Percentiles rank a stretch among this genome's conserved stretches.
Conservation (phyloP, 1,140 invertebrate genomes). For the Bombus vancouverensis region DNA sequence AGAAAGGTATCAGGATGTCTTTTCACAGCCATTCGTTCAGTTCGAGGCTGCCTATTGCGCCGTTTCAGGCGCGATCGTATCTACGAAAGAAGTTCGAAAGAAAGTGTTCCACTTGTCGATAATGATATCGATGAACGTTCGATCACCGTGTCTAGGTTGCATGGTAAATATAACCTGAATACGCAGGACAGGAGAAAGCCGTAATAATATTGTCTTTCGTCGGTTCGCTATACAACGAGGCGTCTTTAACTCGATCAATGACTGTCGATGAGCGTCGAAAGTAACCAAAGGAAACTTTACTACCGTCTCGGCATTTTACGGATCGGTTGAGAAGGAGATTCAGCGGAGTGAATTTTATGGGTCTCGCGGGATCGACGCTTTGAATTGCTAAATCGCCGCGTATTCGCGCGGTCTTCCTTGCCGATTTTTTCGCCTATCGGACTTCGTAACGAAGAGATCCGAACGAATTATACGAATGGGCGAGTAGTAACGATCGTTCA, state of each 20-base stretch:
- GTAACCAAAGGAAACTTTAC: neutral
- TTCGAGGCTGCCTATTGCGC: neutral
- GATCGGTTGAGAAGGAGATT: neutral
- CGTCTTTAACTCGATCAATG: neutral
- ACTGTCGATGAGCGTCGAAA: conserved; percentile 13
- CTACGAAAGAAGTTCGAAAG: conserved; percentile 20
- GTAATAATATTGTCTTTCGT: conserved; percentile 35
- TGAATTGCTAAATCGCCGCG: neutral
- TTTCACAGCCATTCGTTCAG: neutral
- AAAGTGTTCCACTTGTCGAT: conserved; percentile 36
- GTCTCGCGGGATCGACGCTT: neutral
- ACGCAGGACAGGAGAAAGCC: conserved; percentile 55
- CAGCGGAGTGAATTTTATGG: conserved; percentile 8
- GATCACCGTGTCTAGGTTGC: conserved; percentile 9
- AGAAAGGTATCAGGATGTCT: neutral
- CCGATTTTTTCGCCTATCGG: neutral
- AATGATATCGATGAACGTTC: neutral
- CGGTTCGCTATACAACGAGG: neutral
- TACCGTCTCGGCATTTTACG: neutral
- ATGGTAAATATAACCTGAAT: conserved; percentile 61
- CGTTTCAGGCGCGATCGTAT: neutral
- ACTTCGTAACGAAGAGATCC: neutral
- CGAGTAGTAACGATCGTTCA: neutral
- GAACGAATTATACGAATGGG: neutral
- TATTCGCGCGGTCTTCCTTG: neutral